Conservation (phyloP, 2,113 vertebrate species). For the Genyomyrus donnyi region DNA sequence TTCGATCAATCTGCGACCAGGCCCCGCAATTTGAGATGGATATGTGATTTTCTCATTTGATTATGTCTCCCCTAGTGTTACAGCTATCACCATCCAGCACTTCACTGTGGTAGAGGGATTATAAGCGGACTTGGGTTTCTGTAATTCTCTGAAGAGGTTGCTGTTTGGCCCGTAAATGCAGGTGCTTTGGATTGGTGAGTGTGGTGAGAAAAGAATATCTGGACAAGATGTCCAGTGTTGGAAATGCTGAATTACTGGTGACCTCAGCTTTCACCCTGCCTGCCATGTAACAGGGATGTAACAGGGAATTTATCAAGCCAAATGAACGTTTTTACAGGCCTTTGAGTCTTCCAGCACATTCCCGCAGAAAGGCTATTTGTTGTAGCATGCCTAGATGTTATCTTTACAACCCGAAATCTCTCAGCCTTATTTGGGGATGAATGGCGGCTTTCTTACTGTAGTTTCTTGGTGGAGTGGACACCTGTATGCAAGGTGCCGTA, state of each 20-base stretch:
- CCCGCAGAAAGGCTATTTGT: neutral
- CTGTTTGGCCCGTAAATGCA: neutral
- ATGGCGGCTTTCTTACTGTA: neutral
- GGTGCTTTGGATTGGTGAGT: neutral
- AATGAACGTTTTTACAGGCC: neutral
- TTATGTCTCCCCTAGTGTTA: neutral
- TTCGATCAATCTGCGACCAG: neutral
- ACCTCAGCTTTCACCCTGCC: neutral
- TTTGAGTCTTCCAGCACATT: neutral
- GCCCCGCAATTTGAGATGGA: neutral
- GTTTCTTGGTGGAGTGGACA: neutral
- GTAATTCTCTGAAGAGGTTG: neutral
- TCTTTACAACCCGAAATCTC: neutral
- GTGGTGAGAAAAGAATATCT: neutral
- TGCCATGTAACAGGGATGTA: neutral
- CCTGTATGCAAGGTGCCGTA: neutral
- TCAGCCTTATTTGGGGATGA: neutral
- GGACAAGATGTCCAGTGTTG: neutral
- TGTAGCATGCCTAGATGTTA: neutral
- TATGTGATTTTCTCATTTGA: neutral
- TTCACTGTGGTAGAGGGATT: neutral
- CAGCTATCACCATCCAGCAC: neutral
- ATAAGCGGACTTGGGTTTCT: neutral
- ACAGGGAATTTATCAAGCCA: neutral
- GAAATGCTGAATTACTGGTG: neutral